Conservation (phyloP, 2,888 invertebrate genomes). For the Chaitophorus viminalis region DNA sequence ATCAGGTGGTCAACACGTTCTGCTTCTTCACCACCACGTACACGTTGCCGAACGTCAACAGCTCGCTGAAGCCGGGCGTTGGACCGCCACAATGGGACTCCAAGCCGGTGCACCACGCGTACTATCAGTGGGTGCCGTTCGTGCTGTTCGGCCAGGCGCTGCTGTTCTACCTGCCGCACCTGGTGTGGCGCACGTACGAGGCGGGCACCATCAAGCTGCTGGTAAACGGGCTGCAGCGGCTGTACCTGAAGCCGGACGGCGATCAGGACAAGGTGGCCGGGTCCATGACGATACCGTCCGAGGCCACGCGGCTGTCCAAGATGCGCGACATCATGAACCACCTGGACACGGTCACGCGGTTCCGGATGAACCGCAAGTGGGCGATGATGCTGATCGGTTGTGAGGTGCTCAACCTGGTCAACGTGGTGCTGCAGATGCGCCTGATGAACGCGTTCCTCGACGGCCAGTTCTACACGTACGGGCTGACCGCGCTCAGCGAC, state of each 20-base stretch:
- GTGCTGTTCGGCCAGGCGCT: constrained; percentile 91
- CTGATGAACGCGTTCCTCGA: constrained; percentile 91
- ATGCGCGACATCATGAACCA: constrained; percentile 55
- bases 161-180: constrained; percentile 88
- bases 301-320: constrained; percentile 31
- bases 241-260: constrained; percentile 60
- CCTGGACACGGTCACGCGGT: constrained; percentile 63
- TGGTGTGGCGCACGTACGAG: constrained; percentile 88
- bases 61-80: constrained; percentile 81
- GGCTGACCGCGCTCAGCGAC: constrained; percentile 82
- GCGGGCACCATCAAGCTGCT: constrained; percentile 83
- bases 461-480: constrained; percentile 88
- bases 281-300: constrained; percentile 21
- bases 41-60: constrained; percentile 90
- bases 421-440: constrained; percentile 85
- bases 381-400: constrained; percentile 79
- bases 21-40: constrained; percentile 95
- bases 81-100: constrained; percentile 78
- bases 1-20: constrained; percentile 87
- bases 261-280: constrained; percentile 55
- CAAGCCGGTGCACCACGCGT: constrained; percentile 90
- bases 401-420: constrained; percentile 84
- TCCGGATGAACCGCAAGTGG: constrained; percentile 63
- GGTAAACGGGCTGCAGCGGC: constrained; percentile 77
- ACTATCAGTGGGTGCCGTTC: constrained; percentile 96